A percentile compares a stretch with the other conserved stretches of the same genome.
These are phyloP conservation scores for Cepaea hortensis DNA, from an alignment of 2,888 invertebrate genomes.

Conservation along the genomic window DNA sequence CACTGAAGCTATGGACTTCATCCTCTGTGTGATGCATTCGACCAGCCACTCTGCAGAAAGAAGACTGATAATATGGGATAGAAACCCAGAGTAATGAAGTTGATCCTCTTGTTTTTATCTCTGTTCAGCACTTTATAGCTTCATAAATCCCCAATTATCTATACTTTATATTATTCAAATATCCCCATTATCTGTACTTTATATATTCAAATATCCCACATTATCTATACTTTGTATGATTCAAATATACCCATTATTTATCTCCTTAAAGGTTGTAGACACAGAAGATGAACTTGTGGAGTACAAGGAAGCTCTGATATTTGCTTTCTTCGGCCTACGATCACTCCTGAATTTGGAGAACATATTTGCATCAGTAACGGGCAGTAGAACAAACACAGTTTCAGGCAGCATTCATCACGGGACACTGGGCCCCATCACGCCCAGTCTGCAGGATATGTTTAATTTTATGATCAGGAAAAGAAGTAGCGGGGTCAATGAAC, in stretches of 20 bases:
- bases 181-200: neutral
- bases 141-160: no score
- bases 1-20: no score
- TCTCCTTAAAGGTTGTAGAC: constrained; percentile 45
- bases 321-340: constrained; percentile 71
- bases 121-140: no score
- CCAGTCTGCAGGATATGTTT: constrained; percentile 35
- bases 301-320: constrained; percentile 72
- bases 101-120: no score
- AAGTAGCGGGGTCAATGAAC: constrained; percentile 20
- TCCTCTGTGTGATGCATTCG: no score
- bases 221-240: no score
- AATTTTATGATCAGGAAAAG: constrained; percentile 38
- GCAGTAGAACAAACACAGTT: constrained; percentile 63
- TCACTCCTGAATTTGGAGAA: constrained; percentile 68
- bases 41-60: no score
- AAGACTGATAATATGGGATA: no score
- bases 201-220: no score
- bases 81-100: no score
- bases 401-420: constrained; percentile 70
- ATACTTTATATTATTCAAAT: no score
- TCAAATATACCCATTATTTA: neutral
- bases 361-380: constrained; percentile 65
- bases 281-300: constrained; percentile 66
- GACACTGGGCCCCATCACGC: neutral